phyloP scores from a whole-genome alignment of 2,113 vertebrate species.

The Austrofundulus limnaeus region DNA sequence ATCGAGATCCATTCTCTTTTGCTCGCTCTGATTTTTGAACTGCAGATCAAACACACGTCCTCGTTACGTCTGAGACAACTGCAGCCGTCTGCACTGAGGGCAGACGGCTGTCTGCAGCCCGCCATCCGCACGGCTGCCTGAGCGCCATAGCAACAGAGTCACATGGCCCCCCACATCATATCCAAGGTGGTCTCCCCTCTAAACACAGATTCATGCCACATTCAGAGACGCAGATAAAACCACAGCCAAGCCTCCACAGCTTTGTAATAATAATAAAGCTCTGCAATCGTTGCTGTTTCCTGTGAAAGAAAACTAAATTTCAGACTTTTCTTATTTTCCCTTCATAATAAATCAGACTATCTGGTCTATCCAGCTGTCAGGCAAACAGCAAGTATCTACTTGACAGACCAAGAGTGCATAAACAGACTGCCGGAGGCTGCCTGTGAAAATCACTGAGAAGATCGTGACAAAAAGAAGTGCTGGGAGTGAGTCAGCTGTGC shows the following conservation, averaged over 20 bases:
- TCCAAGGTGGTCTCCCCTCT: constrained; percentile 56
- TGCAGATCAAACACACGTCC: no score
- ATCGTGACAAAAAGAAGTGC: constrained; percentile 35
- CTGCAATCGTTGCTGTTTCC: background rate
- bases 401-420: constrained; percentile 54
- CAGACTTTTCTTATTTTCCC: constrained; percentile 7
- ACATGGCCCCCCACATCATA: constrained; percentile 50
- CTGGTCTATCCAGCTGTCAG: constrained; percentile 45
- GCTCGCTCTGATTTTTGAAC: no score
- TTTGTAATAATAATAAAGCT: background rate
- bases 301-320: background rate
- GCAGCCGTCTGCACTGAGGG: no score
- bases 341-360: constrained; percentile 12
- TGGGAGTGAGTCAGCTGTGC: constrained; percentile 32
- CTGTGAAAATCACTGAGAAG: constrained; percentile 59
- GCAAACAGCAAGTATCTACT: constrained; percentile 52
- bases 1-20: no score
- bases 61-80: background rate
- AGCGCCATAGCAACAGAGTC: constrained; percentile 76
- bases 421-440: constrained; percentile 50
- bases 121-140: constrained; percentile 62
- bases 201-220: constrained; percentile 39
- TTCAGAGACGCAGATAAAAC: constrained; percentile 13
- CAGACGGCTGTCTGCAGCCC: constrained; percentile 53
- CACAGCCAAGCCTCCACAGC: no score